Conservation (phyloP, 2,797 vertebrate species). For the Hirundo rustica region DNA sequence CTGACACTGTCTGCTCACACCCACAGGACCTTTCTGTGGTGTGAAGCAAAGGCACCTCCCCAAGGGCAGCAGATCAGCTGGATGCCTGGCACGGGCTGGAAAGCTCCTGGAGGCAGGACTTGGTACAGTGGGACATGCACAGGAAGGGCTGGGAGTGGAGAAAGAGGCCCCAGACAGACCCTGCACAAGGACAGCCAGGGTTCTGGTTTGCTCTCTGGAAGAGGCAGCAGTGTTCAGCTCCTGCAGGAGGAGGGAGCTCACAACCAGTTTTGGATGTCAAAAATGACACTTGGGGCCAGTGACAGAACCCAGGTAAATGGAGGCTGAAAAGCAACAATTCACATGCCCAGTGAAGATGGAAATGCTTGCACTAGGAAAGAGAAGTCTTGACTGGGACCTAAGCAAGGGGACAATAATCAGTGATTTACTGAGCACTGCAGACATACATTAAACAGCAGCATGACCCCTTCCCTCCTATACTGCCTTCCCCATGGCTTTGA, state of each 20-base stretch:
- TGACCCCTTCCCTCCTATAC: not conserved
- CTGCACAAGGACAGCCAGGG: fast-evolving
- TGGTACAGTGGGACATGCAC: not conserved
- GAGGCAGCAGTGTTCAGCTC: not conserved
- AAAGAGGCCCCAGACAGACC: not conserved
- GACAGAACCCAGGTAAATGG: not conserved
- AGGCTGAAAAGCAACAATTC: not conserved
- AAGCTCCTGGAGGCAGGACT: not conserved
- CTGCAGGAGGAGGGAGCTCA: not conserved
- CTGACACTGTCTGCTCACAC: not conserved
- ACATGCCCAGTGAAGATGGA: not conserved
- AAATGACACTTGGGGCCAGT: not conserved
- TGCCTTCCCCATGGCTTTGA: not conserved
- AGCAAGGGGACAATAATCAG: not conserved
- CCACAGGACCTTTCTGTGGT: not conserved
- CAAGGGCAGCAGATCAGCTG: not conserved
- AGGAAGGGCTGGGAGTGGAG: not conserved
- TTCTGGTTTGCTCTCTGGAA: not conserved
- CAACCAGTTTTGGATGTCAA: not conserved
- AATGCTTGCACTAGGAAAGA: not conserved
- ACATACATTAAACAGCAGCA: not conserved
- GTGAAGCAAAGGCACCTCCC: not conserved
- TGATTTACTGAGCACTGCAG: not conserved
- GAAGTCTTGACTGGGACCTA: not conserved
- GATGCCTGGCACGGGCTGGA: not conserved